Conservation (phyloP, 2,113 vertebrate species). For the Ciconia stormi region DNA sequence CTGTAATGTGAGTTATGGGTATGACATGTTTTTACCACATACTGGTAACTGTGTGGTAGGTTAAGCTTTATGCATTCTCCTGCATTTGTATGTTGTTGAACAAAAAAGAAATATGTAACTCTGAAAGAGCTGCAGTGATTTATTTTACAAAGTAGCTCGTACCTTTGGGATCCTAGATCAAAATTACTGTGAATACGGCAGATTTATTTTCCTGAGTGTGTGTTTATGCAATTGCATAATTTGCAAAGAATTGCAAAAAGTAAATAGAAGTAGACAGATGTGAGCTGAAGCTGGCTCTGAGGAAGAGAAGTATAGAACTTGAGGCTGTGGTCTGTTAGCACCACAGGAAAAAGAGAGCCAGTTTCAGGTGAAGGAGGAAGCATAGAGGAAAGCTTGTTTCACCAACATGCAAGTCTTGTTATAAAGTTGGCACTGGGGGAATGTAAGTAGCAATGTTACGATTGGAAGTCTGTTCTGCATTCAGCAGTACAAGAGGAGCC, state of each 20-base stretch:
- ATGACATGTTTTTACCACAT: not conserved
- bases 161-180: not conserved
- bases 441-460: fast-evolving
- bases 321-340: not conserved
- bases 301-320: not conserved
- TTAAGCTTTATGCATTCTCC: not conserved
- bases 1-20: not conserved
- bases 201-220: not conserved
- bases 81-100: not conserved
- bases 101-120: not conserved
- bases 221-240: not conserved
- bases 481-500: not conserved
- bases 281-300: not conserved
- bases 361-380: not conserved
- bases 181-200: not conserved
- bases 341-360: not conserved
- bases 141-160: not conserved
- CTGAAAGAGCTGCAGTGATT: not conserved
- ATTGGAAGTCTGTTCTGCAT: not conserved
- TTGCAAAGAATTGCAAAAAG: not conserved
- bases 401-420: not conserved
- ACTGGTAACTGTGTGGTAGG: not conserved
- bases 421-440: not conserved
- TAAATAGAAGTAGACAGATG: not conserved
- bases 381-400: not conserved